Percentiles rank a stretch among this genome's conserved stretches.
Evolutionary conservation across 2,113 vertebrate species (phyloP).

Genomic region (Dipodomys spectabilis): DNA sequence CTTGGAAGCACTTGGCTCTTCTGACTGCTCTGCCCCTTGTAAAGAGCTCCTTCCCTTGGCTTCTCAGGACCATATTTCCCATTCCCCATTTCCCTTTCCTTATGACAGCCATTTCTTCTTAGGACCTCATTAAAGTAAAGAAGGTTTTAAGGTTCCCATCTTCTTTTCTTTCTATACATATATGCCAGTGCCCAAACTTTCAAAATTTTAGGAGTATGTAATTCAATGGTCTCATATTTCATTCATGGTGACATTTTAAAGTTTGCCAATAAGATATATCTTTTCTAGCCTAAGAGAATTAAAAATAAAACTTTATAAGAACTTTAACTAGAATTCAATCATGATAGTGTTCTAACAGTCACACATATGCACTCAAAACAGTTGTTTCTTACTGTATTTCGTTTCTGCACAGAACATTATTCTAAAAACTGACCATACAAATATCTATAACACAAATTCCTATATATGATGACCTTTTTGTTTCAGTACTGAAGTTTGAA

Average conservation of each 20-base stretch:
- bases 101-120: background rate
- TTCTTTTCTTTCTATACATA: background rate
- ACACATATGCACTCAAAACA: slow-evolving; percentile 25
- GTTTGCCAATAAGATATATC: background rate
- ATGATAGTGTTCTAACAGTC: background rate
- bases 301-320: slow-evolving; percentile 15
- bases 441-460: slow-evolving; percentile 24
- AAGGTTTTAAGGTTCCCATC: background rate
- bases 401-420: slow-evolving; percentile 1
- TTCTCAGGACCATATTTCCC: background rate
- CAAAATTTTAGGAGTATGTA: background rate
- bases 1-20: background rate
- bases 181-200: background rate
- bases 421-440: background rate
- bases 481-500: no score
- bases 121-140: background rate
- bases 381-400: background rate
- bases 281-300: slow-evolving; percentile 27
- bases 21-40: background rate
- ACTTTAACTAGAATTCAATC: background rate
- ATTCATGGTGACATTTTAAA: background rate
- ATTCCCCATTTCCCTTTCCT: background rate
- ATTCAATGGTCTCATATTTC: background rate
- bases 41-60: background rate
- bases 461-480: background rate